Base-by-base conservation (phyloP, 2,888 invertebrate genomes). In the Leptodirus hochenwartii region DNA sequence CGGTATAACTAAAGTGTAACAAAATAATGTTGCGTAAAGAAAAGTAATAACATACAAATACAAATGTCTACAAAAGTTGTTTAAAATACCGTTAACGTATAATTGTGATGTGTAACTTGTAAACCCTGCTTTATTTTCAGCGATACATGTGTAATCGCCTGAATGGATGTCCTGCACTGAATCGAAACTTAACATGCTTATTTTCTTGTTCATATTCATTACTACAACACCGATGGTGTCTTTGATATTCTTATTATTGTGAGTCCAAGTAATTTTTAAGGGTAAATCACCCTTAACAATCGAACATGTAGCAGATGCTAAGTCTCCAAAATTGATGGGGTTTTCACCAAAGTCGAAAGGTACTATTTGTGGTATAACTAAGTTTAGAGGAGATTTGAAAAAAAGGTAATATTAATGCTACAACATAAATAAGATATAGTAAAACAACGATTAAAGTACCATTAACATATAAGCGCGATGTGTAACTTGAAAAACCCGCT, bases 221-320 rank as follows among this genome's bases (percentile, higher is more conserved):
- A 69, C 60, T 2, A 62, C 58, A 33, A 71, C 59, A 40, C 69
- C 69, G 39, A 54, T 51, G 20, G 58, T 56, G 50, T 54, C 63
- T 44, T 63, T 62, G 49, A 74, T 65, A 33, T 66, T 63, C 37
- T 61, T 58, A 44, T 68, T 69, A 47, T 74, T 68, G 40, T 70
- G 61, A 24, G 60, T 60, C 79, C 79, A 80, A 27, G 58, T 55
- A 22, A 78, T 66, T 36, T 64, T 61, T 27, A 85, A 59, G 4
- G 84, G 82, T 46, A 69, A 64, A 53, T 85, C 84, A 33, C 84
- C 80, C 51, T 79, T 77, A 42, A 66, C 66, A 27, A 77, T 63
- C 25, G 72, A 69, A 52, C 78, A 79, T 36, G 69, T 65, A 35
- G 75, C 64, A 26, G 74, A 72, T 25, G 72, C 72, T 58, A 71